These are phyloP conservation scores for Mactromeris polynyma DNA, from an alignment of 2,888 invertebrate species.

Conservation along the genomic window DNA sequence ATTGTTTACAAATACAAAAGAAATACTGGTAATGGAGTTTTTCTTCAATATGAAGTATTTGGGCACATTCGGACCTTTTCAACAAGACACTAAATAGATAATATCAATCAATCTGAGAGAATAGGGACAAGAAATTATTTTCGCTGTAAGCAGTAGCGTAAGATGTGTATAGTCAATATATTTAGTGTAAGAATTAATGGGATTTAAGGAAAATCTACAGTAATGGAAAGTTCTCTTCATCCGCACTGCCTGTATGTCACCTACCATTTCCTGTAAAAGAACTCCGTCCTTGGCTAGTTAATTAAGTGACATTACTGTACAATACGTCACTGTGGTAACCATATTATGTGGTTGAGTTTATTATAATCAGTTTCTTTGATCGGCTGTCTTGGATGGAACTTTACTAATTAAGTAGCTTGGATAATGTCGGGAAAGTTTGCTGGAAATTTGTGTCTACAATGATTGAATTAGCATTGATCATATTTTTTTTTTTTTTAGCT, in stretches of 20 bases:
- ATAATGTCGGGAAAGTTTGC: neutral
- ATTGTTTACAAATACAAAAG: neutral
- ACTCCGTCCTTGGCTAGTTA: neutral
- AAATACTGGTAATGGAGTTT: neutral
- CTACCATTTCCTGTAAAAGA: neutral
- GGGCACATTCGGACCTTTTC: neutral
- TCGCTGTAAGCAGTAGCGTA: neutral
- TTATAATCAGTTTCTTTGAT: neutral
- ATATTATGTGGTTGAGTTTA: neutral
- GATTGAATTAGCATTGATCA: neutral
- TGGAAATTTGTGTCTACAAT: neutral
- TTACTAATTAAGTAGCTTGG: neutral
- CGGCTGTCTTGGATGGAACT: neutral
- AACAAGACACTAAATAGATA: neutral
- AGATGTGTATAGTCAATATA: neutral
- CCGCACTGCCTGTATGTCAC: neutral
- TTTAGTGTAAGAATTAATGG: neutral
- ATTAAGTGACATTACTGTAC: neutral
- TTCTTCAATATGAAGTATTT: neutral
- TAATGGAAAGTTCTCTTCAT: neutral
- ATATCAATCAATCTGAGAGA: neutral
- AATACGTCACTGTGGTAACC: neutral
- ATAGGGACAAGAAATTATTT: neutral
- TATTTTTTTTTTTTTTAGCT: neutral
- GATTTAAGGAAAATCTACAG: constrained; percentile 1